Percentiles rank a stretch among this genome's conserved stretches.
Evolutionary conservation across 2,113 vertebrate genomes (phyloP).

Genomic region (Nyctereutes procyonoides): DNA sequence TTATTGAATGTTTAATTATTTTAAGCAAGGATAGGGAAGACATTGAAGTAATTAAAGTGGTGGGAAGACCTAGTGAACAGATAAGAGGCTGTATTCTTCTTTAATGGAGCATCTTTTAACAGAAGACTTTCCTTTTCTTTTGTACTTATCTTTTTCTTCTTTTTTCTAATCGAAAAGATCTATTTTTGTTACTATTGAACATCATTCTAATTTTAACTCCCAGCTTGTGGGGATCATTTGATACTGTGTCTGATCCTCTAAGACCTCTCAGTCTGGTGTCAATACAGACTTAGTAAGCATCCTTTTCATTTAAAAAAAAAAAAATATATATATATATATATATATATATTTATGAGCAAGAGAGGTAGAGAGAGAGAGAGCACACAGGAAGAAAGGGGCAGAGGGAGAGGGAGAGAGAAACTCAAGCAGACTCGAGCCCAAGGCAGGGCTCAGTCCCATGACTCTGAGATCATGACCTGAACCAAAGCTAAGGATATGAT

Average conservation of each 20-base stretch:
- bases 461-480: neutral
- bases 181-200: neutral
- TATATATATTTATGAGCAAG: neutral
- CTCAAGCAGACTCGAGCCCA: neutral
- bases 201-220: conserved; percentile 61
- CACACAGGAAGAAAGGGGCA: neutral
- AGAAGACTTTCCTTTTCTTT: neutral
- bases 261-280: neutral
- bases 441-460: neutral
- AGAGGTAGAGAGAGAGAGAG: neutral
- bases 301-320: neutral
- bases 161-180: neutral
- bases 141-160: neutral
- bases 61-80: too few species aligned
- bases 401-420: neutral
- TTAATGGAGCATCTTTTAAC: neutral
- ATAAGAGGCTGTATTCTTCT: neutral
- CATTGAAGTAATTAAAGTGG: neutral
- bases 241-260: neutral
- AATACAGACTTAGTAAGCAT: conserved; percentile 42
- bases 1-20: neutral
- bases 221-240: neutral
- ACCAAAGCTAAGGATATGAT: neutral
- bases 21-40: neutral
- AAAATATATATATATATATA: too few species aligned